Conservation (phyloP, 2,113 vertebrate species). For the Proterorhinus semilunaris region DNA sequence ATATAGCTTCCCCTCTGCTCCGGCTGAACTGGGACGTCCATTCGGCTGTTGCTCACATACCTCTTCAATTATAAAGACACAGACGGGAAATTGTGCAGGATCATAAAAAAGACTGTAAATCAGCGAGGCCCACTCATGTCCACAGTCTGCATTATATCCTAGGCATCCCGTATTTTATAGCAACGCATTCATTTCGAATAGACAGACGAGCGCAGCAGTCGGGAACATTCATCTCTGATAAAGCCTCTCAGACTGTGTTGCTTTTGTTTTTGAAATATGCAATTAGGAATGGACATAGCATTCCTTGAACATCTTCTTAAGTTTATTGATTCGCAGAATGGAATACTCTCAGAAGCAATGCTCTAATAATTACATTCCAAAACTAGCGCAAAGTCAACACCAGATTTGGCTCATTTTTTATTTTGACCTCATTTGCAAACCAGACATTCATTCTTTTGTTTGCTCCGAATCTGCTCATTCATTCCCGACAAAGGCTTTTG, state of each 20-base stretch:
- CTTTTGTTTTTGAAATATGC: slow-evolving; percentile 5
- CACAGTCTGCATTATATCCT: slow-evolving; percentile 24
- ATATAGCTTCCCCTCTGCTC: slow-evolving; percentile 33
- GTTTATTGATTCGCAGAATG: no score
- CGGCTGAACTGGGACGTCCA: slow-evolving; percentile 29
- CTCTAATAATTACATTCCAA: no score
- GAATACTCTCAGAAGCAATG: no score
- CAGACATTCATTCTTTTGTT: no score
- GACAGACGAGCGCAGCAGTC: slow-evolving; percentile 49
- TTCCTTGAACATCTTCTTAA: background rate
- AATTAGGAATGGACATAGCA: background rate
- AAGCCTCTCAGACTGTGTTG: slow-evolving; percentile 47
- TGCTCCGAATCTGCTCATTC: no score
- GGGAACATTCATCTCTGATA: slow-evolving; percentile 48
- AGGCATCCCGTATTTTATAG: slow-evolving; percentile 26
- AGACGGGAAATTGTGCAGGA: slow-evolving; percentile 4
- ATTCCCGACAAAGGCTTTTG: no score
- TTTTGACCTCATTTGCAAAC: no score
- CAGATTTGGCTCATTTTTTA: no score
- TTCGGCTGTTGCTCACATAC: slow-evolving; percentile 38
- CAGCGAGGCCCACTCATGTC: slow-evolving; percentile 5
- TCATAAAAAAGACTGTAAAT: slow-evolving; percentile 15
- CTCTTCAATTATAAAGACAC: slow-evolving; percentile 22
- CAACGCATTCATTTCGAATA: slow-evolving; percentile 53
- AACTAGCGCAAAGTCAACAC: no score